These are phyloP conservation scores for Mythimna albipuncta DNA, from an alignment of 2,888 invertebrate genomes.

Conservation along the genomic window DNA sequence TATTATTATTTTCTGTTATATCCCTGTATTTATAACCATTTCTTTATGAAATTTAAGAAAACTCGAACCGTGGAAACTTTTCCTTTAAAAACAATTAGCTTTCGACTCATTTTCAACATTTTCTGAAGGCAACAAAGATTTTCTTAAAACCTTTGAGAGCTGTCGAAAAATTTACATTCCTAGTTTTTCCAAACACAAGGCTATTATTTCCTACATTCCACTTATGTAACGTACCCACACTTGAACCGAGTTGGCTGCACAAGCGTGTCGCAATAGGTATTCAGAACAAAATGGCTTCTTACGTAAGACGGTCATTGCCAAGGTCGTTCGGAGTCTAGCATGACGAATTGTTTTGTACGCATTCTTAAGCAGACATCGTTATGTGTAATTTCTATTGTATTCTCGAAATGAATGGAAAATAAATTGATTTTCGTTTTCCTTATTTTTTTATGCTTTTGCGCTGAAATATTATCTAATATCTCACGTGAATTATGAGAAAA, in stretches of 20 bases:
- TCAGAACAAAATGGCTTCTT: constrained; percentile 63
- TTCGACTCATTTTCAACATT: no score
- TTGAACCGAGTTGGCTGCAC: constrained; percentile 17
- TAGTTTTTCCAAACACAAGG: no score
- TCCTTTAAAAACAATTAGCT: no score
- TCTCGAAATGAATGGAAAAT: constrained; percentile 39
- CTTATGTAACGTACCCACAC: constrained; percentile 9
- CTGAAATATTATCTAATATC: neutral
- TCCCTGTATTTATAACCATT: no score
- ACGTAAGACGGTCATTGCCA: constrained; percentile 70
- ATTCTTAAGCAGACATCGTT: constrained; percentile 35
- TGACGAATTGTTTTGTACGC: constrained; percentile 45
- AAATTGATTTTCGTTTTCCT: constrained; percentile 34
- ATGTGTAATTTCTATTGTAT: constrained; percentile 46
- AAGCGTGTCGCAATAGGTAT: constrained; percentile 65
- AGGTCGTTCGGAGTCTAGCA: constrained; percentile 58
- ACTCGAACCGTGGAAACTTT: no score
- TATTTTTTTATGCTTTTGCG: constrained; percentile 10
- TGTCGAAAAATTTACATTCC: neutral
- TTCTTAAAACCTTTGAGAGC: no score
- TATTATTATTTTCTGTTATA: no score
- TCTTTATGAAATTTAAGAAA: no score
- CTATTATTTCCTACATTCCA: neutral
- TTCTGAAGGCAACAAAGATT: no score
- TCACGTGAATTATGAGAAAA: constrained; percentile 17